A percentile compares a stretch with the other conserved stretches of the same genome.
Evolutionary conservation across 2,113 vertebrate genomes (phyloP).

Genomic region (Eurystomus gularis): DNA sequence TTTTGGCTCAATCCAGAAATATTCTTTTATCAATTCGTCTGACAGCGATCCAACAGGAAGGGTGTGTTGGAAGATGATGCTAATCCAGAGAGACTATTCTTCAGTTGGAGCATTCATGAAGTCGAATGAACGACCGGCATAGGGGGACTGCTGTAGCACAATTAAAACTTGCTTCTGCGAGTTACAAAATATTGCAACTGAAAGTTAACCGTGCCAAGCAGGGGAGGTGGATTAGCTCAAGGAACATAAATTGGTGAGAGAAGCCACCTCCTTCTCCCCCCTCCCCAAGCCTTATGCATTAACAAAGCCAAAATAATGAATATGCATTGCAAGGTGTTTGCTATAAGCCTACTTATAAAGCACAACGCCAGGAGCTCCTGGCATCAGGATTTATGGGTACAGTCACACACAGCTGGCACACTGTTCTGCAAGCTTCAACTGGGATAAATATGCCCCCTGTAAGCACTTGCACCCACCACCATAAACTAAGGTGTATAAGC

Average conservation of each 20-base stretch:
- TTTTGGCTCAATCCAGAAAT: slow-evolving; percentile 2
- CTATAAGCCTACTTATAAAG: slow-evolving; percentile 1
- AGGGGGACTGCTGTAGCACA: background rate
- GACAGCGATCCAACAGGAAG: slow-evolving; percentile 19
- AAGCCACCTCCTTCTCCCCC: background rate
- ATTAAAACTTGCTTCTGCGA: slow-evolving; percentile 26
- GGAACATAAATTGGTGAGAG: slow-evolving; percentile 32
- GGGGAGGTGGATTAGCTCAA: slow-evolving; percentile 35
- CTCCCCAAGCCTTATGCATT: background rate
- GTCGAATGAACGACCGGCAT: slow-evolving; percentile 54
- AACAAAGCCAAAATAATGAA: slow-evolving; percentile 37
- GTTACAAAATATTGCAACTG: background rate
- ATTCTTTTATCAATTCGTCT: slow-evolving; percentile 24
- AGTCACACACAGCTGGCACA: slow-evolving; percentile 31
- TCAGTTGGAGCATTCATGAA: background rate
- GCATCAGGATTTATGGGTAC: slow-evolving; percentile 20
- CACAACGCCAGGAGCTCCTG: slow-evolving; percentile 21
- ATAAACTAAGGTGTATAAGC: background rate
- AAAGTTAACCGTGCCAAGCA: slow-evolving; percentile 23
- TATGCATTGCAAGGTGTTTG: slow-evolving; percentile 55
- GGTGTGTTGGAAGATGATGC: slow-evolving; percentile 28
- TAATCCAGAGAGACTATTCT: slow-evolving; percentile 31
- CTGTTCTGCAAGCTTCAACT: background rate
- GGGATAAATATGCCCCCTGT: background rate
- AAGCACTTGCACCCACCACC: background rate